A percentile compares a stretch with the other conserved stretches of the same genome.
These are phyloP conservation scores for Amiota minor DNA, from an alignment of 2,888 invertebrate species.

Conservation along the genomic window DNA sequence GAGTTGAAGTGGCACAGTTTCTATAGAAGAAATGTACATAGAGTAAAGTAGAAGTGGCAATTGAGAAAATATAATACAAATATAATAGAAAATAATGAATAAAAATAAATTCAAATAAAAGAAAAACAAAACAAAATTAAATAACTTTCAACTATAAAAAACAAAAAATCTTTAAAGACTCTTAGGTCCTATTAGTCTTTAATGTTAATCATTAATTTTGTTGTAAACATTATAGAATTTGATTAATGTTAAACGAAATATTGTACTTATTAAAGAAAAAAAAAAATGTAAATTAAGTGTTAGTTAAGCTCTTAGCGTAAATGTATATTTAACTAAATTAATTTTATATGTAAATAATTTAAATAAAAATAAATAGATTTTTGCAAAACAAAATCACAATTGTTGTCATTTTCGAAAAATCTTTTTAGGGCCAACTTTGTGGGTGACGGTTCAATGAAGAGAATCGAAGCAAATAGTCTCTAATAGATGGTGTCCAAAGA, in stretches of 20 bases:
- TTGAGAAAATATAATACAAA: background rate
- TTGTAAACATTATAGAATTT: too few species aligned
- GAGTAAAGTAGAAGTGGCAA: background rate
- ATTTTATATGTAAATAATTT: slow-evolving; percentile 16
- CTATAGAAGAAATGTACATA: slow-evolving; percentile 44
- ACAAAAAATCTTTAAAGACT: slow-evolving; percentile 4
- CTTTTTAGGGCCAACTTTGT: too few species aligned
- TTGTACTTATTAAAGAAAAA: background rate
- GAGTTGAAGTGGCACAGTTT: slow-evolving; percentile 36
- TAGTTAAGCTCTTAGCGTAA: slow-evolving; percentile 17
- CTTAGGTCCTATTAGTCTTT: slow-evolving; percentile 13
- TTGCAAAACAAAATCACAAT: slow-evolving; percentile 6
- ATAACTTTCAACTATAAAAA: background rate
- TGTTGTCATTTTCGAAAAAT: too few species aligned
- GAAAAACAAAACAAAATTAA: background rate
- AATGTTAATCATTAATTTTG: slow-evolving; percentile 9
- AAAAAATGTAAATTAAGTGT: slow-evolving; percentile 4
- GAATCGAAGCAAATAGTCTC: too few species aligned
- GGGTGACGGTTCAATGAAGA: too few species aligned
- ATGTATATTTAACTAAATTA: slow-evolving; percentile 7
- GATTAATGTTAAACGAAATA: too few species aligned
- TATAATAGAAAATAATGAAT: background rate
- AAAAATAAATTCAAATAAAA: slow-evolving; percentile 9
- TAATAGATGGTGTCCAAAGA: too few species aligned
- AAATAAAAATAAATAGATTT: slow-evolving; percentile 19